These are phyloP conservation scores for Acleris laterana DNA, from an alignment of 2,888 invertebrate species.

Conservation along the genomic window DNA sequence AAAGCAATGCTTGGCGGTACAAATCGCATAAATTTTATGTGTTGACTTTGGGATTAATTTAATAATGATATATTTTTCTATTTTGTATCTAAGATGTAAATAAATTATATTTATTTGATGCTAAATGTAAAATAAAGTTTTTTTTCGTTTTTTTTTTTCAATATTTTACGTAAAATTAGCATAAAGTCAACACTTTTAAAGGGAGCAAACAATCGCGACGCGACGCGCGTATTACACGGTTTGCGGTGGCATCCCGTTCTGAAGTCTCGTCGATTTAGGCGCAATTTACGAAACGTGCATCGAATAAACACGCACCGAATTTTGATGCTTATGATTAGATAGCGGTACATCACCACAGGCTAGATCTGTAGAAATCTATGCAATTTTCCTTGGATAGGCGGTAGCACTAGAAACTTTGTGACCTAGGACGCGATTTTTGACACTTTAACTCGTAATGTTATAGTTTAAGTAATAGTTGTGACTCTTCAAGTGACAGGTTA, in stretches of 20 bases:
- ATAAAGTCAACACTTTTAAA: constrained; percentile 46
- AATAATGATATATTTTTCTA: no score
- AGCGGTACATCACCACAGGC: constrained; percentile 63
- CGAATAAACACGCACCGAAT: constrained; percentile 54
- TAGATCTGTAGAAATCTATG: constrained; percentile 43
- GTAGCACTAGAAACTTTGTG: constrained; percentile 17
- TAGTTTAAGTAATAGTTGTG: no score
- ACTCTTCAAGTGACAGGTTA: not conserved
- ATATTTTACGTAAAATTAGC: not conserved
- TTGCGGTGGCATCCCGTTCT: constrained; percentile 62
- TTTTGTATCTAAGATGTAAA: no score
- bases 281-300: constrained; percentile 63
- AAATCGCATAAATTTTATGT: no score
- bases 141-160: no score
- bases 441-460: not conserved
- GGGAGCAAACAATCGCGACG: constrained; percentile 60
- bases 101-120: no score
- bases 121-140: no score
- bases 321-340: constrained; percentile 65
- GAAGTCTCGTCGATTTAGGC: constrained; percentile 60
- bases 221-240: constrained; percentile 58
- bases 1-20: no score
- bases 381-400: not conserved
- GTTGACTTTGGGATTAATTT: no score
- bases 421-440: constrained; percentile 3